Evolutionary conservation across 2,797 vertebrate genomes (phyloP).

Genomic region (Galaxias olidus): DNA sequence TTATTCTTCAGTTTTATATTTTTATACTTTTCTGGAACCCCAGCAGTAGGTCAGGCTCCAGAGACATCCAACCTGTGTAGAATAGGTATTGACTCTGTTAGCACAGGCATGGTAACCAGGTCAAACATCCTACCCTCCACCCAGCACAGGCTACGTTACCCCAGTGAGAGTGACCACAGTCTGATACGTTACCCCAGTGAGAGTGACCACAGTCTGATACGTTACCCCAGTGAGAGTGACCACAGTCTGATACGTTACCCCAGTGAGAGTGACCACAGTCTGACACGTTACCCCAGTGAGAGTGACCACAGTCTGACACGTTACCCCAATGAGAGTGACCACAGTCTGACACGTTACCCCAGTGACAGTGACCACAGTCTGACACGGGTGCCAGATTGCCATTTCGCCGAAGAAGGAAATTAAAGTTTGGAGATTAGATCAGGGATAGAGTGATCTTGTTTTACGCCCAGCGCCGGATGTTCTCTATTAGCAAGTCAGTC

Average conservation of each 20-base stretch:
- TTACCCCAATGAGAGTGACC: conserved; percentile 48
- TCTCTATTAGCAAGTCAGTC: conserved; percentile 73
- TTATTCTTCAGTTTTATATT: no score
- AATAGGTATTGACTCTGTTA: no score
- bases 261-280: no score
- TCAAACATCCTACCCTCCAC: no score
- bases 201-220: no score
- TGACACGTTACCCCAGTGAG: conserved; percentile 36
- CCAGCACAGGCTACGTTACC: background rate
- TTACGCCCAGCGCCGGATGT: conserved; percentile 77
- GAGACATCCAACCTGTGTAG: no score
- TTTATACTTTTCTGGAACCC: no score
- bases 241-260: conserved; percentile 18
- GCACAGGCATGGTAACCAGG: no score
- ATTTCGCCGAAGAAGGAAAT: conserved; percentile 69
- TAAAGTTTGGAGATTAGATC: conserved; percentile 66
- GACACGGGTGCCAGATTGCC: conserved; percentile 50
- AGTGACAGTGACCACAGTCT: conserved; percentile 47
- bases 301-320: conserved; percentile 37
- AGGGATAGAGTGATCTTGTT: conserved; percentile 76
- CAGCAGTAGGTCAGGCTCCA: no score
- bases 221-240: conserved; percentile 49
- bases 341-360: conserved; percentile 6
- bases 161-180: conserved; percentile 47
- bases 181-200: no score